phyloP scores from a whole-genome alignment of 2,113 vertebrate genomes.

The Collichthys lucidus region DNA sequence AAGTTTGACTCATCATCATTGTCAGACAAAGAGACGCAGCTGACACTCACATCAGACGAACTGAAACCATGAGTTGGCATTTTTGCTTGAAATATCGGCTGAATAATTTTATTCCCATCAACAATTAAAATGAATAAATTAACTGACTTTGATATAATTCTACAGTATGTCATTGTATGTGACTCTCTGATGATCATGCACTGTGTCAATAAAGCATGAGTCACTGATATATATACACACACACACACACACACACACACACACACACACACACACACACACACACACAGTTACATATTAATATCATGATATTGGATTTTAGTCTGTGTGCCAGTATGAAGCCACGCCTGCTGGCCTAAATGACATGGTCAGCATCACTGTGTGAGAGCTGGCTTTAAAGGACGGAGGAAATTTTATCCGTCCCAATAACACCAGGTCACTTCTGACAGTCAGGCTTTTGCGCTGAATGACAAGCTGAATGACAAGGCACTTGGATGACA shows the following conservation, averaged over 20 bases:
- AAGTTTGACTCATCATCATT: not conserved
- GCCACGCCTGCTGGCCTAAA: constrained; percentile 4
- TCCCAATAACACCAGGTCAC: constrained; percentile 35
- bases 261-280: too few species aligned
- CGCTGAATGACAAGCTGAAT: constrained; percentile 37
- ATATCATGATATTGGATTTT: too few species aligned
- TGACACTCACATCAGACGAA: not conserved
- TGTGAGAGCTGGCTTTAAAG: constrained; percentile 1
- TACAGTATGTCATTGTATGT: too few species aligned
- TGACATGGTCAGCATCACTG: constrained; percentile 4
- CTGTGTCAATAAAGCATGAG: too few species aligned
- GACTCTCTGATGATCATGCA: too few species aligned
- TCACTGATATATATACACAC: too few species aligned
- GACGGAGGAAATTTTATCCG: constrained; percentile 41
- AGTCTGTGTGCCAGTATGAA: not conserved
- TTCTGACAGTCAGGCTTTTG: constrained; percentile 28
- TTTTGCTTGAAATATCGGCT: not conserved
- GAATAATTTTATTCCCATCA: too few species aligned
- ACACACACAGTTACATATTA: not conserved
- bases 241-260: too few species aligned
- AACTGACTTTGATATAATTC: too few species aligned
- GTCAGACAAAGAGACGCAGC: not conserved
- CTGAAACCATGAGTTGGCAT: not conserved
- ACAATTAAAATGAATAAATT: too few species aligned
- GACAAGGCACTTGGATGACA: constrained; percentile 49